Percentiles rank a stretch among this genome's conserved stretches.
Evolutionary conservation across 2,888 invertebrate species (phyloP).

Genomic region (Heteropelma amictum): DNA sequence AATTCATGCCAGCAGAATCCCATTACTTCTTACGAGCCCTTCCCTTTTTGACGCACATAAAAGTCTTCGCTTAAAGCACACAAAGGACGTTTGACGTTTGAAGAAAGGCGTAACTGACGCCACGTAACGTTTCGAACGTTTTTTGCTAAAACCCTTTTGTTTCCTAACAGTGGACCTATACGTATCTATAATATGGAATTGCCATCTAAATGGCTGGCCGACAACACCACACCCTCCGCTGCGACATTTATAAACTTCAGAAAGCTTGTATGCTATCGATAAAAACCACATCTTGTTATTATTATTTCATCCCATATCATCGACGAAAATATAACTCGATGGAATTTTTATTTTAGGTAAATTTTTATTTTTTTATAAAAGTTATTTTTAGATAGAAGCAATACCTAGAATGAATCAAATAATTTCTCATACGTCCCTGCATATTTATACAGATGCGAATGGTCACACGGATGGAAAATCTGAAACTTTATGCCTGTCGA

Average conservation of each 20-base stretch:
- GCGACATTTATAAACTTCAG: too few relatives aligned
- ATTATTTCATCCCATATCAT: too few relatives aligned
- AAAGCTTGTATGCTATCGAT: too few relatives aligned
- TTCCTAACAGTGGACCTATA: background rate
- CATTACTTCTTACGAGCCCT: slow-evolving; percentile 25
- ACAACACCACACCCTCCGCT: background rate
- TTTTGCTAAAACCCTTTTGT: background rate
- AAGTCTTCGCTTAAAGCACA: background rate
- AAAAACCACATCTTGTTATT: too few relatives aligned
- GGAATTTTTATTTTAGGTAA: too few relatives aligned
- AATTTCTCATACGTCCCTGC: background rate
- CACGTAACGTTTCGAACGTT: background rate
- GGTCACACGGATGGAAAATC: slow-evolving; percentile 10
- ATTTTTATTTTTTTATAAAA: too few relatives aligned
- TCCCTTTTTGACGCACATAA: slow-evolving; percentile 29
- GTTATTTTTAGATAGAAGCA: too few relatives aligned
- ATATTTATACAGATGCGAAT: background rate
- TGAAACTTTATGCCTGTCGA: slow-evolving; percentile 47
- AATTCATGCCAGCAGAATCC: slow-evolving; percentile 16
- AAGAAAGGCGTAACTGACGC: background rate
- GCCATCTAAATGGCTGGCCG: slow-evolving; percentile 12
- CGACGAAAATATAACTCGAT: too few relatives aligned
- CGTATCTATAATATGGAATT: background rate
- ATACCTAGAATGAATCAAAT: too few relatives aligned
- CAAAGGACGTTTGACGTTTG: background rate